Percentiles rank a stretch among this genome's conserved stretches.
Evolutionary conservation across 2,797 vertebrate species (phyloP).

Genomic region (Echiichthys vipera): DNA sequence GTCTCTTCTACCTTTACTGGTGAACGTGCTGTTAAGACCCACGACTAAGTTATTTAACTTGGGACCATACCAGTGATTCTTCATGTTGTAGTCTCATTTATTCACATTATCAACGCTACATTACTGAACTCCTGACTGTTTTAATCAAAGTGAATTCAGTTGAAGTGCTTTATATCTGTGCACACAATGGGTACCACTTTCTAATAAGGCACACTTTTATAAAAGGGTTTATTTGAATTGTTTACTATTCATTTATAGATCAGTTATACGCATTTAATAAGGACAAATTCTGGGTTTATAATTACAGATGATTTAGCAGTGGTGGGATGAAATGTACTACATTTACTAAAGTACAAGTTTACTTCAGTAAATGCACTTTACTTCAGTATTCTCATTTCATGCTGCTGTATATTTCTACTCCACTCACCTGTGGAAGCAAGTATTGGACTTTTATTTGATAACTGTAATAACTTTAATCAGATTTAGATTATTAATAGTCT

Average conservation of each 20-base stretch:
- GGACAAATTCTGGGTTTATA: background rate
- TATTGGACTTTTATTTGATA: too few species aligned
- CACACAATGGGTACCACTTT: background rate
- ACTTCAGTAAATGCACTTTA: too few species aligned
- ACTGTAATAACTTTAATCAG: too few species aligned
- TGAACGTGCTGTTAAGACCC: conserved; percentile 67
- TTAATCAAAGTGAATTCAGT: background rate
- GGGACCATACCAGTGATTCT: conserved; percentile 46
- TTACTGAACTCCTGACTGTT: background rate
- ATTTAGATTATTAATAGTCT: too few species aligned
- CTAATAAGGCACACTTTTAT: background rate
- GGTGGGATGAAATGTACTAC: too few species aligned
- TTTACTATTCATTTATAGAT: background rate
- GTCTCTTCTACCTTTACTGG: conserved; percentile 58
- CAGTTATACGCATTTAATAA: background rate
- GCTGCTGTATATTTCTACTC: too few species aligned
- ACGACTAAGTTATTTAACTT: conserved; percentile 50
- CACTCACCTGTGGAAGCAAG: too few species aligned
- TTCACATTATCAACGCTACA: too few species aligned
- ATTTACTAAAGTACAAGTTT: too few species aligned
- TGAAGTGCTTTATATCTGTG: background rate
- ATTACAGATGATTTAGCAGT: too few species aligned
- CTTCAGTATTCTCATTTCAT: too few species aligned
- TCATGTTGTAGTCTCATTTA: background rate
- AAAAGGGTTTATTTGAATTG: background rate